Conservation (phyloP, 2,797 vertebrate species). For the Gadopsis bispinosus region DNA sequence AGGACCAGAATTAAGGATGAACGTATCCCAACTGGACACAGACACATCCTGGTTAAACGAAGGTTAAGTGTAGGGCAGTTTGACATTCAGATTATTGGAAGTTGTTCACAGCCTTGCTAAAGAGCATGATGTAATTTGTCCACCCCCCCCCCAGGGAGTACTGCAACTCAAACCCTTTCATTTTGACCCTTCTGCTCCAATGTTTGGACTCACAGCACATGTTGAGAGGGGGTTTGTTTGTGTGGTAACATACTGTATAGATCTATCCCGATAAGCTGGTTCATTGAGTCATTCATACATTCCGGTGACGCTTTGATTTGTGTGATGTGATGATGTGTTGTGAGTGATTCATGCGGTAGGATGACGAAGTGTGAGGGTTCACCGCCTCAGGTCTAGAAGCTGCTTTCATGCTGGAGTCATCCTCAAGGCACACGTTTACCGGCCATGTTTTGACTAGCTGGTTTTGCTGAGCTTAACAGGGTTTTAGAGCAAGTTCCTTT, state of each 20-base stretch:
- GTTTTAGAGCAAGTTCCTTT: constrained; percentile 12
- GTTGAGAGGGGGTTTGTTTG: constrained; percentile 52
- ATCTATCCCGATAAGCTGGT: constrained; percentile 45
- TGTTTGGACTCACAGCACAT: constrained; percentile 35
- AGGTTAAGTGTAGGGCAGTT: constrained; percentile 17
- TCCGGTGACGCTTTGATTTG: constrained; percentile 42
- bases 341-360: constrained; percentile 53
- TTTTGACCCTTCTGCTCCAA: constrained; percentile 9
- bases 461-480: constrained; percentile 32
- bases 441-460: constrained; percentile 41
- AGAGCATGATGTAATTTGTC: constrained; percentile 24
- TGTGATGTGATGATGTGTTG: constrained; percentile 46
- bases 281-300: constrained; percentile 51
- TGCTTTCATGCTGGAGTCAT: constrained; percentile 41
- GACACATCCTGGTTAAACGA: constrained; percentile 12
- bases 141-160: constrained; percentile 2
- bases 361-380: constrained; percentile 45
- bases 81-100: constrained; percentile 13
- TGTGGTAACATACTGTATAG: constrained; percentile 42
- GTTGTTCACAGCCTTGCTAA: neutral
- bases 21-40: neutral
- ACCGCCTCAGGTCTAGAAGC: constrained; percentile 34
- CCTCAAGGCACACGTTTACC: constrained; percentile 27
- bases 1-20: constrained; percentile 15
- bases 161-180: constrained; percentile 25